A percentile compares a stretch with the other conserved stretches of the same genome.
phyloP scores from a whole-genome alignment of 2,797 vertebrate genomes.

The Coregonus sp. region DNA sequence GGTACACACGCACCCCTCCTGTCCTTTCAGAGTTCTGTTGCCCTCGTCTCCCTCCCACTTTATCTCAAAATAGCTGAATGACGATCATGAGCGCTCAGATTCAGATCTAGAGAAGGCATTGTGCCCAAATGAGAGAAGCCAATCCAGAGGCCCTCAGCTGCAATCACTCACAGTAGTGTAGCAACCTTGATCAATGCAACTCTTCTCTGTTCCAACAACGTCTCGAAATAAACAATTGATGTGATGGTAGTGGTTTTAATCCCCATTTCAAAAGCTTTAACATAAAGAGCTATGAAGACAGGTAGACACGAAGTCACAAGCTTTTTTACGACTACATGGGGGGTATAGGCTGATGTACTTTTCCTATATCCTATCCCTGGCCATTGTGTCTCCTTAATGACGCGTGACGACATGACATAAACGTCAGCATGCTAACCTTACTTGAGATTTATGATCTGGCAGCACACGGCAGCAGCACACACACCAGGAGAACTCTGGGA shows the following conservation, averaged over 20 bases:
- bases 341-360: background rate
- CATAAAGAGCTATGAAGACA: background rate
- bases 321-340: background rate
- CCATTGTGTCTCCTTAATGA: constrained; percentile 3
- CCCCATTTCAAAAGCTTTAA: background rate
- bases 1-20: background rate
- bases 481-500: background rate
- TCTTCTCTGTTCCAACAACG: background rate
- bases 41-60: background rate
- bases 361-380: background rate
- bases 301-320: background rate
- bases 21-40: background rate
- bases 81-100: background rate
- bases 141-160: background rate
- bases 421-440: background rate
- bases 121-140: background rate
- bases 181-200: background rate
- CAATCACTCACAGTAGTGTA: background rate
- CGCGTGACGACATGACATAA: background rate
- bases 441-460: background rate
- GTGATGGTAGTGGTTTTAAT: background rate
- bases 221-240: background rate
- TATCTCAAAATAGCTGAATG: background rate
- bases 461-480: background rate
- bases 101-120: background rate